phyloP scores from a whole-genome alignment of 2,888 invertebrate species.

The Agrotis segetum region DNA sequence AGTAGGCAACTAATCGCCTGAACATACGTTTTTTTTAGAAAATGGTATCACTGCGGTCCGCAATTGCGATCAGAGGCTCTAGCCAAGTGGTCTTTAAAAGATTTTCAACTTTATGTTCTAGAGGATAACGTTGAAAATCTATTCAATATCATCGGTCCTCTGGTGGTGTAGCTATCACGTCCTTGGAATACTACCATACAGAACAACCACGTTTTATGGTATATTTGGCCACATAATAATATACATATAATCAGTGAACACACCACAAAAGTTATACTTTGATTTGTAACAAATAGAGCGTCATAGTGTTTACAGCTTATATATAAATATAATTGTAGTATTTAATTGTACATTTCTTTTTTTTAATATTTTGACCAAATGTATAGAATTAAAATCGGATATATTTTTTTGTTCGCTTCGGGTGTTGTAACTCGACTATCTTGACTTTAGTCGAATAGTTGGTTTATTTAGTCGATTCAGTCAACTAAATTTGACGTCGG shows the following conservation, averaged over 20 bases:
- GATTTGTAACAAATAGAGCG: conserved; percentile 55
- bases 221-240: no score
- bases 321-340: conserved; percentile 57
- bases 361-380: conserved; percentile 80
- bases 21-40: no score
- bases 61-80: no score
- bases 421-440: conserved; percentile 60
- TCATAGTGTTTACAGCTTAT: conserved; percentile 59
- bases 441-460: conserved; percentile 58
- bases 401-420: conserved; percentile 60
- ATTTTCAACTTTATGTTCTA: no score
- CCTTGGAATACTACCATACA: no score
- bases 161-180: no score
- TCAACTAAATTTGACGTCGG: conserved; percentile 40
- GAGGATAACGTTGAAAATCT: no score
- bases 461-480: conserved; percentile 46
- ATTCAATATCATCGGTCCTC: no score
- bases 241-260: conserved; percentile 27
- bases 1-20: no score
- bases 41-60: no score
- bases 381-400: conserved; percentile 71
- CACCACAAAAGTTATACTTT: conserved; percentile 47
- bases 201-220: neutral
- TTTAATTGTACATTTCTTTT: conserved; percentile 70
- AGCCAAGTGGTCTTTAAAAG: no score